phyloP scores from a whole-genome alignment of 2,797 vertebrate species.

The Mallotus villosus region DNA sequence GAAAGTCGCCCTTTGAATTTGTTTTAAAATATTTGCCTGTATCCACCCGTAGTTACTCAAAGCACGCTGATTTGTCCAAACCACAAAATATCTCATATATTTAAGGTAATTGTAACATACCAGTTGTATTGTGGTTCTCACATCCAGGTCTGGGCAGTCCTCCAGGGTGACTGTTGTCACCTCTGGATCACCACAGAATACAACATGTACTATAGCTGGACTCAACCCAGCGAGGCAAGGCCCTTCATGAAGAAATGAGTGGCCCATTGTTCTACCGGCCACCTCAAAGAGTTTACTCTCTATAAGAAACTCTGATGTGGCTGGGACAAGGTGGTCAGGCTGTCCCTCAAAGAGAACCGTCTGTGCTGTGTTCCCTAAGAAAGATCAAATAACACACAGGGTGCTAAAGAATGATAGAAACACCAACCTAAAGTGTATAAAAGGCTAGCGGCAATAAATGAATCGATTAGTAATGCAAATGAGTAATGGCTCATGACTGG shows the following conservation, averaged over 20 bases:
- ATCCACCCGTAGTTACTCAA: background rate
- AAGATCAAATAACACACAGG: background rate
- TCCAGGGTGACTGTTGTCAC: constrained; percentile 11
- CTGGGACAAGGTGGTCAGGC: constrained; percentile 21
- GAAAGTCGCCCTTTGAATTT: background rate
- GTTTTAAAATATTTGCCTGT: background rate
- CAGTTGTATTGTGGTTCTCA: constrained; percentile 7
- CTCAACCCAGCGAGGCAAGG: constrained; percentile 20
- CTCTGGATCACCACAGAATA: constrained; percentile 10
- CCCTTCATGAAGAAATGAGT: constrained; percentile 19
- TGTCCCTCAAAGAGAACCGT: constrained; percentile 9
- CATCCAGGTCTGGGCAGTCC: constrained; percentile 16
- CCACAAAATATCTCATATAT: background rate
- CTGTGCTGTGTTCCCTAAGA: background rate
- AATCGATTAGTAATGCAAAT: constrained; percentile 58
- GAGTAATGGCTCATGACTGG: background rate
- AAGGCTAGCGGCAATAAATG: background rate
- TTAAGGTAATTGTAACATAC: background rate
- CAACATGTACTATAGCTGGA: constrained; percentile 19
- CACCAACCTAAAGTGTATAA: background rate
- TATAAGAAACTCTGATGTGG: constrained; percentile 17
- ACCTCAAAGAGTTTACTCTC: constrained; percentile 24
- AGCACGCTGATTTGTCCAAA: background rate
- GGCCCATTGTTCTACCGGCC: constrained; percentile 24
- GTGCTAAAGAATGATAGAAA: background rate